Percentiles rank a stretch among this genome's conserved stretches.
Evolutionary conservation across 1,140 invertebrate genomes (phyloP).

Genomic region (Apis florea): DNA sequence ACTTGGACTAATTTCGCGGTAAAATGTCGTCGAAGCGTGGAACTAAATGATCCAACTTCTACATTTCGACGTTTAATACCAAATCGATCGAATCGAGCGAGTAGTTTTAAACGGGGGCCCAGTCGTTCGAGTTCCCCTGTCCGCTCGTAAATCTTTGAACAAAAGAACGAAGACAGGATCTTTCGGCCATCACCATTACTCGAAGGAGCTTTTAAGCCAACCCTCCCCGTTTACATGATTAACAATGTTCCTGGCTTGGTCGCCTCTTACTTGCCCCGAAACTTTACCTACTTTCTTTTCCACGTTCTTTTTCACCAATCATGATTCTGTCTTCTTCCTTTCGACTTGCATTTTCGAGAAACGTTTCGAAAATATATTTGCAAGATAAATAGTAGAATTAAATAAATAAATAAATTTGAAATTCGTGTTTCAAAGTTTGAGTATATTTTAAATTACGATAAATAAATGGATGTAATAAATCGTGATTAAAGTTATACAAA

Average conservation of each 20-base stretch:
- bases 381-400: too few species aligned
- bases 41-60: constrained; percentile 11
- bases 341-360: too few species aligned
- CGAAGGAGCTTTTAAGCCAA: constrained; percentile 70
- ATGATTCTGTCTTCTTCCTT: neutral
- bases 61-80: constrained; percentile 43
- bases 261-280: constrained; percentile 61
- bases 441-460: too few species aligned
- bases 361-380: too few species aligned
- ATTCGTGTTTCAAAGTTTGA: too few species aligned
- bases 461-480: too few species aligned
- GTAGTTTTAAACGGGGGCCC: constrained; percentile 42
- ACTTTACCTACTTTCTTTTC: constrained; percentile 27
- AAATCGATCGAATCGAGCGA: constrained; percentile 54
- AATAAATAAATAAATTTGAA: too few species aligned
- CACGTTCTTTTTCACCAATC: constrained; percentile 47
- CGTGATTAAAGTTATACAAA: too few species aligned
- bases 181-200: constrained; percentile 67
- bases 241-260: constrained; percentile 66
- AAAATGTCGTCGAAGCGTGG: neutral
- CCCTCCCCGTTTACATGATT: constrained; percentile 70
- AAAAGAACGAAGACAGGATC: constrained; percentile 52
- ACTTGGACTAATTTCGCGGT: constrained; percentile 1
- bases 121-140: constrained; percentile 21
- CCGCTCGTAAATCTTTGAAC: constrained; percentile 59